These are phyloP conservation scores for Sinodicranocentrus sp. DNA, from an alignment of 2,888 invertebrate genomes.

Conservation along the genomic window DNA sequence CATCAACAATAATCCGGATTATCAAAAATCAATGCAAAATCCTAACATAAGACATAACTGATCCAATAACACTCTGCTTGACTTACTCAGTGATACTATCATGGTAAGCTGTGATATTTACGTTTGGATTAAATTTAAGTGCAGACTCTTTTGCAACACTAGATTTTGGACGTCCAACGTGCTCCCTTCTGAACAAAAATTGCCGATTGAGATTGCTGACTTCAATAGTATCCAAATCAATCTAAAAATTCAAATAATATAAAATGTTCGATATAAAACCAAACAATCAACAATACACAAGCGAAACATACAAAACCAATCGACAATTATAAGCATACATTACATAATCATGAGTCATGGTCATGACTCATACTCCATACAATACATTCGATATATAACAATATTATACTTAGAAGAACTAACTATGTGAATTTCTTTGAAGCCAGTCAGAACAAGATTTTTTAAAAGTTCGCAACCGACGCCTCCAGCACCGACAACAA, in stretches of 20 bases:
- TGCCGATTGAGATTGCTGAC: slow-evolving; percentile 99
- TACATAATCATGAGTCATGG: not conserved
- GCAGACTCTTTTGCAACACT: slow-evolving; percentile 94
- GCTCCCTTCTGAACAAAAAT: slow-evolving; percentile 98
- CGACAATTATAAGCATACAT: not conserved
- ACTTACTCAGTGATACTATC: slow-evolving; percentile 94
- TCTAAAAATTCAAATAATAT: slow-evolving; percentile 86
- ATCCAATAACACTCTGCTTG: slow-evolving; percentile 1
- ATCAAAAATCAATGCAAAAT: too few relatives aligned
- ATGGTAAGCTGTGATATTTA: slow-evolving; percentile 92
- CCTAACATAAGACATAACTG: not conserved
- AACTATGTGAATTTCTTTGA: slow-evolving; percentile 95
- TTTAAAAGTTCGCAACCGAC: slow-evolving; percentile 99
- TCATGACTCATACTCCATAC: too few relatives aligned
- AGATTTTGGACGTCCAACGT: slow-evolving; percentile 98
- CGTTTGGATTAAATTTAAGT: slow-evolving; percentile 91
- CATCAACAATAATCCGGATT: slow-evolving; percentile 21
- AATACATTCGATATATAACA: too few relatives aligned
- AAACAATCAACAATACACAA: slow-evolving; percentile 7
- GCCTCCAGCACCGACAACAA: slow-evolving; percentile 98
- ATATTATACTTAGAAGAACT: too few relatives aligned
- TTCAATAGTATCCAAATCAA: slow-evolving; percentile 99
- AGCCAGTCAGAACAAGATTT: slow-evolving; percentile 96
- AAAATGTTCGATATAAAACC: slow-evolving; percentile 28
- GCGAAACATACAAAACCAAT: not conserved